Evolutionary conservation across 2,888 invertebrate species (phyloP), one percentile per base, ranked within the genome.

Genomic region (Brachypalpus laphriformis): DNA sequence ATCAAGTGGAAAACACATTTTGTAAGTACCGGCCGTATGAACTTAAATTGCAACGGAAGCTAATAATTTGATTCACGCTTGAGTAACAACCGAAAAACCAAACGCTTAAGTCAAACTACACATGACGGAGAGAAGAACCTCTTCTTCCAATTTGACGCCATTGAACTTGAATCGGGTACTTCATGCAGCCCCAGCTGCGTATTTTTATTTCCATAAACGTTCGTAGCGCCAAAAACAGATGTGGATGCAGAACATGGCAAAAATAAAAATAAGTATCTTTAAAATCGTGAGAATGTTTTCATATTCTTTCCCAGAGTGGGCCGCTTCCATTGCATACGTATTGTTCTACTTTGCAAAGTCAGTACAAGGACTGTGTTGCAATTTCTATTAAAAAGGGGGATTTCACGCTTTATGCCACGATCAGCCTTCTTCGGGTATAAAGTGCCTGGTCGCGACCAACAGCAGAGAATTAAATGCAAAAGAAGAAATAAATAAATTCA

Each of bases 201-300:
- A 57, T 42, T 16, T 28, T 11, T n/a, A 8, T 63, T 59, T 61
- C 20, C 49, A 42, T 42, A n/a, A 18, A 16, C 1, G 34, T 11
- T 31, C 18, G 8, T 25, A 71, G 51, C 76, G 59, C 71, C 82
- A 77, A 77, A 82, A 77, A 72, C 82, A 82, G 77, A 82, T 82
- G 82, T 72, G 54, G 72, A 72, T 59, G 40, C 40, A 47, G 9
- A 51, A 40, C 61, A 51, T 42, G 18, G 9, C 18, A 37, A 57
- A 42, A 51, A 3, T 42, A 22, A 42, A 42, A 6, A 9, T 40
- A 22, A 11, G 25, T 51, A 61, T 65, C 65, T 72, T 65, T 37
- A 16, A 51, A 80, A 68, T 82, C 82, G 82, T 82, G 82, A 77
- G 82, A 82, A 82, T 45, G 66, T 82, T 82, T 75, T 76, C 34